phyloP scores from a whole-genome alignment of 2,113 vertebrate genomes.

The Macaca fascicularis region DNA sequence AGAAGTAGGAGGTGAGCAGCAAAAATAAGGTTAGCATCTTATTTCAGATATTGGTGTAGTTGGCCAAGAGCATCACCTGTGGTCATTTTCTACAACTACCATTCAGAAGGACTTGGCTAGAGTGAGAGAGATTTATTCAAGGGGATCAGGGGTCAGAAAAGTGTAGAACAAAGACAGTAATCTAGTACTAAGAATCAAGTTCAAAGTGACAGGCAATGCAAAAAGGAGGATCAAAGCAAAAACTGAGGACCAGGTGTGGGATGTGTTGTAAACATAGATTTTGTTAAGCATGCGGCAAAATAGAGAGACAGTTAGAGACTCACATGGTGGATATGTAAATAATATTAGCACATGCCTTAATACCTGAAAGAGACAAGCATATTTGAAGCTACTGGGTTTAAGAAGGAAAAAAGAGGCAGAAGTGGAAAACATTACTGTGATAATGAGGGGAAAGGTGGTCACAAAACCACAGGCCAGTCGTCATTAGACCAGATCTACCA shows the following conservation, averaged over 20 bases:
- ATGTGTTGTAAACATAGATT: neutral
- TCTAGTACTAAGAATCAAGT: neutral
- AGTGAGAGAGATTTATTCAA: neutral
- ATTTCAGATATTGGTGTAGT: neutral
- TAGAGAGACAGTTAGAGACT: neutral
- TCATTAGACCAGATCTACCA: neutral
- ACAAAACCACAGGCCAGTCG: neutral
- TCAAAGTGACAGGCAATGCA: neutral
- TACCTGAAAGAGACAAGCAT: neutral
- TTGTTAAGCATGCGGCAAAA: neutral
- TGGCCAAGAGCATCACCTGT: neutral
- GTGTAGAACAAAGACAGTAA: neutral
- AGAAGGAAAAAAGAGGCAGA: neutral
- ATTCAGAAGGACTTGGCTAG: neutral
- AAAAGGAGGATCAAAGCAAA: neutral
- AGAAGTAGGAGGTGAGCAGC: neutral
- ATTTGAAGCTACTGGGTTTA: neutral
- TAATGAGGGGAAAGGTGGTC: neutral
- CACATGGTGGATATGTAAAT: neutral
- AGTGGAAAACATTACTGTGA: neutral
- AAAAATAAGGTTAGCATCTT: neutral
- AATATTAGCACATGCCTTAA: neutral
- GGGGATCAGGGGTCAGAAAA: neutral
- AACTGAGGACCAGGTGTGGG: neutral
- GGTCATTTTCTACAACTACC: neutral